phyloP scores from a whole-genome alignment of 2,797 vertebrate species.

The Clarias platycephalus region DNA sequence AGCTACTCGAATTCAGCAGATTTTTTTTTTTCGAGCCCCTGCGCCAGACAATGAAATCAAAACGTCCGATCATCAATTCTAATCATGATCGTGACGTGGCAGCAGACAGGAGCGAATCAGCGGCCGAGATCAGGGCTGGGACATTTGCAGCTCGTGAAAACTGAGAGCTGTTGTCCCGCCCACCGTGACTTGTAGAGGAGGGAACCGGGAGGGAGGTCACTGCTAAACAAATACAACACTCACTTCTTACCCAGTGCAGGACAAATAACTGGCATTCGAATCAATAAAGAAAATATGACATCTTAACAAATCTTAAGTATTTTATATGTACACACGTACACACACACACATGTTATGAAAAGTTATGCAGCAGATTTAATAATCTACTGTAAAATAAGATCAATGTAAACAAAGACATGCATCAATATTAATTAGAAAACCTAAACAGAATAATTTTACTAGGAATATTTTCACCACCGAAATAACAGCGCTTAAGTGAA shows the following conservation, averaged over 20 bases:
- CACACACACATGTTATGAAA: too few relatives aligned
- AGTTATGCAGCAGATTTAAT: too few relatives aligned
- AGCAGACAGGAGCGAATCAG: slow-evolving; percentile 89
- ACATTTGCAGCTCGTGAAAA: slow-evolving; percentile 75
- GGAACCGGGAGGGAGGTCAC: background rate
- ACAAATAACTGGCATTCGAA: background rate
- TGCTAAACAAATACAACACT: background rate
- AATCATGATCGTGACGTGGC: slow-evolving; percentile 98
- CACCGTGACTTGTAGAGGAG: slow-evolving; percentile 70
- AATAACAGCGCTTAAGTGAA: too few relatives aligned
- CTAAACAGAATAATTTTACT: too few relatives aligned
- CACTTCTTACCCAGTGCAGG: background rate
- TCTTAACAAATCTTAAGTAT: background rate
- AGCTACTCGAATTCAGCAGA: slow-evolving; percentile 82
- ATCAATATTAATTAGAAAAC: too few relatives aligned
- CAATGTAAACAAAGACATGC: too few relatives aligned
- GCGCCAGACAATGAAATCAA: slow-evolving; percentile 99
- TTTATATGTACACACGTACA: background rate
- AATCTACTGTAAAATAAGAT: too few relatives aligned
- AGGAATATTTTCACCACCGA: too few relatives aligned
- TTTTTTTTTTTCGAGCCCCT: slow-evolving; percentile 89
- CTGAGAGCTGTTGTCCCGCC: slow-evolving; percentile 71
- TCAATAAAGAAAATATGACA: too few relatives aligned
- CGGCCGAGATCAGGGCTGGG: slow-evolving; percentile 80
- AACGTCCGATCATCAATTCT: slow-evolving; percentile 99